Percentiles rank a stretch among this genome's conserved stretches.
Evolutionary conservation across 2,888 invertebrate genomes (phyloP).

Genomic region (Chrysotoxum bicinctum): DNA sequence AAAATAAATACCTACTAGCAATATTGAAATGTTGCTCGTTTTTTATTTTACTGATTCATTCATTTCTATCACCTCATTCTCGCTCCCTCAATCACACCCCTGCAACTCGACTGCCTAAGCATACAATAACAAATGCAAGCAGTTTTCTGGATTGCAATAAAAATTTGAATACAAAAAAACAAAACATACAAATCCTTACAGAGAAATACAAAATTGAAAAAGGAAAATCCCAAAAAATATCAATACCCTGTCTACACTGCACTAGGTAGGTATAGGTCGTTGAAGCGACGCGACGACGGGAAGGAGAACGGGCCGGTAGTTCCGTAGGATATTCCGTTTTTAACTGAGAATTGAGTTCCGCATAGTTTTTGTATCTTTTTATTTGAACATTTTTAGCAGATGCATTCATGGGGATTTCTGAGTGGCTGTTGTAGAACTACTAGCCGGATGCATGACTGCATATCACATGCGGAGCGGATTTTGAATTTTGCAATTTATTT

Average conservation of each 20-base stretch:
- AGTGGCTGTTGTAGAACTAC: slow-evolving; percentile 68
- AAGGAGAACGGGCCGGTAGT: background rate
- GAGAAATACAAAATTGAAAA: slow-evolving; percentile 35
- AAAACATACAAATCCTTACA: slow-evolving; percentile 58
- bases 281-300: background rate
- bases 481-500: slow-evolving; percentile 74
- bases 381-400: slow-evolving; percentile 69
- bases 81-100: background rate
- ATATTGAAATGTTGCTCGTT: slow-evolving; percentile 57
- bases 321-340: slow-evolving; percentile 38
- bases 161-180: slow-evolving; percentile 58
- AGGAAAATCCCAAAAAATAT: slow-evolving; percentile 48
- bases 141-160: slow-evolving; percentile 61
- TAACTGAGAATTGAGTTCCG: slow-evolving; percentile 1
- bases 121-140: slow-evolving; percentile 62
- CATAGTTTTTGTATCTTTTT: slow-evolving; percentile 45
- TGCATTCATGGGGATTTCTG: slow-evolving; percentile 71
- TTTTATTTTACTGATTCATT: slow-evolving; percentile 52
- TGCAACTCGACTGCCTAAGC: slow-evolving; percentile 34
- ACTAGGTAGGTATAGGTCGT: no score
- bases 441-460: slow-evolving; percentile 71
- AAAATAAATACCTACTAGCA: slow-evolving; percentile 66
- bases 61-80: slow-evolving; percentile 61
- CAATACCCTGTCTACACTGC: slow-evolving; percentile 47
- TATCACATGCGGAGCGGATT: slow-evolving; percentile 69